phyloP scores from a whole-genome alignment of 2,797 vertebrate genomes.

The Merluccius polli region DNA sequence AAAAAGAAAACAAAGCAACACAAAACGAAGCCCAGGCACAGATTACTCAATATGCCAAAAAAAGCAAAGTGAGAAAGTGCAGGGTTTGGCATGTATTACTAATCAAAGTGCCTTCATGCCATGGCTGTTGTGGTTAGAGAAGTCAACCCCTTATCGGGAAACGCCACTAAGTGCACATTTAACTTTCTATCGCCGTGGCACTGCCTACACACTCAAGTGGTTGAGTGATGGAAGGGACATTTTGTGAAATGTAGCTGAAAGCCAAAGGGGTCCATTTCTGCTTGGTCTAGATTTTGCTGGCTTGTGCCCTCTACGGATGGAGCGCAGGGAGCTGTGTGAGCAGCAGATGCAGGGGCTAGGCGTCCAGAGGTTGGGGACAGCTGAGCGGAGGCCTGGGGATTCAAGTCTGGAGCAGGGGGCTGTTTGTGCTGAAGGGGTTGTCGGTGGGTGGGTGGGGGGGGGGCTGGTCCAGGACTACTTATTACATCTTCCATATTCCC shows the following conservation, averaged over 20 bases:
- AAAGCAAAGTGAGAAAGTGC: neutral
- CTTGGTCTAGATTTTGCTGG: slow-evolving; percentile 26
- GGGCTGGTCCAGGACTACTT: slow-evolving; percentile 47
- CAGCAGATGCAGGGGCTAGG: slow-evolving; percentile 53
- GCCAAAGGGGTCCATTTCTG: slow-evolving; percentile 13
- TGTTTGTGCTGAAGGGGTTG: slow-evolving; percentile 25
- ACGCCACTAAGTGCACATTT: neutral
- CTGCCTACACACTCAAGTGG: neutral
- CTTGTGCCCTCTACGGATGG: slow-evolving; percentile 44
- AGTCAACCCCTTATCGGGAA: slow-evolving; percentile 2
- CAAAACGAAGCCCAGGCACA: neutral
- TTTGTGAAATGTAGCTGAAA: slow-evolving; percentile 11
- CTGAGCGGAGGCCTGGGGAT: slow-evolving; percentile 53
- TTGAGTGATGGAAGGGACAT: neutral
- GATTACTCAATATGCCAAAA: neutral
- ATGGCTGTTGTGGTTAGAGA: neutral
- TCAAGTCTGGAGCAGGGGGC: slow-evolving; percentile 27
- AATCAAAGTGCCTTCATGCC: neutral
- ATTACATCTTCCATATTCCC: slow-evolving; percentile 60
- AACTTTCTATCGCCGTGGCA: neutral
- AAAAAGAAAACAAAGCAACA: slow-evolving; percentile 18
- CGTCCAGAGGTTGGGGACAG: slow-evolving; percentile 56
- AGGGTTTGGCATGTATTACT: no score
- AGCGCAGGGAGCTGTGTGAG: slow-evolving; percentile 20
- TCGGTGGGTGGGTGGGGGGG: slow-evolving; percentile 31